Evolutionary conservation across 2,888 invertebrate species (phyloP).

Genomic region (Acanthosoma haemorrhoidale): DNA sequence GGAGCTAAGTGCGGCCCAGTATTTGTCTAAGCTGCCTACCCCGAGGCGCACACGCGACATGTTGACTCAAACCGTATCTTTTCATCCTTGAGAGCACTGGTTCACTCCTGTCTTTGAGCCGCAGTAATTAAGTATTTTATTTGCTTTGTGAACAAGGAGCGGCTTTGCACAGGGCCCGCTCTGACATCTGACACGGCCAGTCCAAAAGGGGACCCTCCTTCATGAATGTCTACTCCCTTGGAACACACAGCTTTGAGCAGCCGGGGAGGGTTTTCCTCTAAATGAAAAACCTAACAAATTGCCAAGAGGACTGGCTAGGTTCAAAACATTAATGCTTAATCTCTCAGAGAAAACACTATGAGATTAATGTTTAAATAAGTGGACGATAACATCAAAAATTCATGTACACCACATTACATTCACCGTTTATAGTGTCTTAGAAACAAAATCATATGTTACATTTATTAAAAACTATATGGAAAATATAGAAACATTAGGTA

Average conservation of each 20-base stretch:
- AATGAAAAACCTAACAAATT: not conserved
- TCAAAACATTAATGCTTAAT: not conserved
- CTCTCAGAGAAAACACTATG: not conserved
- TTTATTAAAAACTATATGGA: too few species aligned
- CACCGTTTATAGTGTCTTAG: too few species aligned
- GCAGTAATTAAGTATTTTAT: constrained; percentile 19
- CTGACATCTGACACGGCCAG: constrained; percentile 8
- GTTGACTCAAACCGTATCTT: constrained; percentile 17
- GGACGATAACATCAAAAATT: too few species aligned
- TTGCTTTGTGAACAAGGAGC: constrained; percentile 10
- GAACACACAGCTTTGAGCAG: not conserved
- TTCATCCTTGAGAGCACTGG: constrained; percentile 1
- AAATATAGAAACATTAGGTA: too few species aligned
- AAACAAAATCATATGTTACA: too few species aligned
- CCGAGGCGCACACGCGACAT: not conserved
- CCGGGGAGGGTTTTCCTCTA: not conserved
- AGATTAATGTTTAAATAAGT: too few species aligned
- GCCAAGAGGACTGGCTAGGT: not conserved
- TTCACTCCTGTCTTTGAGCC: not conserved
- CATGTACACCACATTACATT: too few species aligned
- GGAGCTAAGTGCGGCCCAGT: not conserved
- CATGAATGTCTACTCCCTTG: not conserved
- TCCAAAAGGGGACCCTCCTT: not conserved
- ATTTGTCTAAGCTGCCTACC: not conserved
- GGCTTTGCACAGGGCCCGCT: not conserved